Evolutionary conservation across 2,888 invertebrate species (phyloP).

Genomic region (Sinotaia quadrata): DNA sequence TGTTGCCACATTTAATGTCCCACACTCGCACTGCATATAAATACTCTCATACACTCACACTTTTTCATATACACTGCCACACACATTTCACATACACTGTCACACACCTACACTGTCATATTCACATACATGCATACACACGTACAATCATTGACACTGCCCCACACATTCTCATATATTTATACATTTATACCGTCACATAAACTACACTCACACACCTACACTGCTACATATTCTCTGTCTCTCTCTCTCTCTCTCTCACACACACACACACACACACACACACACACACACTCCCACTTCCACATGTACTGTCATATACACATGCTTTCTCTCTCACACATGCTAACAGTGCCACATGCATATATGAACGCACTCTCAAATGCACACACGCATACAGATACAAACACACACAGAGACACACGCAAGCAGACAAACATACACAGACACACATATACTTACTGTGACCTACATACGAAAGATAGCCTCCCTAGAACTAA

Average conservation of each 20-base stretch:
- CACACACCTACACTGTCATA: background rate
- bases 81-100: background rate
- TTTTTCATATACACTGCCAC: background rate
- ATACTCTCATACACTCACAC: background rate
- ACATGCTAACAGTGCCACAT: background rate
- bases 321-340: background rate
- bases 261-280: background rate
- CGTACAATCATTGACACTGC: background rate
- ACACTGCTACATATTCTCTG: background rate
- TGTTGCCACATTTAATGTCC: background rate
- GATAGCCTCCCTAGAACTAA: too few relatives aligned
- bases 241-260: background rate
- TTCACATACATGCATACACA: background rate
- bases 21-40: background rate
- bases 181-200: background rate
- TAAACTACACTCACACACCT: background rate
- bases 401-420: background rate
- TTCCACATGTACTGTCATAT: background rate
- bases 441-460: too few relatives aligned
- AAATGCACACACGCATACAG: background rate
- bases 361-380: background rate
- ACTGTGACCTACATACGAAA: too few relatives aligned
- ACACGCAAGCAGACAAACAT: too few relatives aligned
- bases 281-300: slow-evolving; percentile 1
- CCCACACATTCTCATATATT: background rate